Base-by-base conservation (phyloP, 2,888 invertebrate species). In the Morinoia aosen region DNA sequence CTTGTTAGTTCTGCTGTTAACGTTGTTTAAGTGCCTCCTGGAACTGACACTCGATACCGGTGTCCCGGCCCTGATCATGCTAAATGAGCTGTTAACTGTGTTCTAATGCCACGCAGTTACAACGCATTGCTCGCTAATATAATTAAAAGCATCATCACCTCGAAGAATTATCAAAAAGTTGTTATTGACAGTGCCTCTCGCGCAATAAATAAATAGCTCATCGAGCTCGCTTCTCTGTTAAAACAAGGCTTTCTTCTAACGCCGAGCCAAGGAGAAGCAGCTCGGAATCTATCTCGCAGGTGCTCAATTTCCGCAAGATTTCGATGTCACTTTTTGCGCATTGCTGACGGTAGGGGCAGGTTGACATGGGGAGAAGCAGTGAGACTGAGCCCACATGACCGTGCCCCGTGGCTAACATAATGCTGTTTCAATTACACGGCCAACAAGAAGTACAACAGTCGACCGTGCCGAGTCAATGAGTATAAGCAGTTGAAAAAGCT, bases 1-100 rank as follows among this genome's bases (percentile, higher is more conserved):
- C 90, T 48, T 48, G 90, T 90, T 90, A 48, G 90, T 90, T 76
- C 76, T 76, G 76, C 76, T 76, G 76, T 76, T 76, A 76, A 76
- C 76, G 76, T 33, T 76, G 76, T 76, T 76, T 76, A 76, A 76
- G 76, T 76, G 33, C 76, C 76, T 76, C 33, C 76, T 76, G 76
- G 76, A 76, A 76, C 76, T 76, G 76, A 25, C 76, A 76, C 76
- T 33, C 76, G 76, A 76, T 33, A 33, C 76, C 76, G 33, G 25
- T 33, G 76, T 76, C 76, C 76, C 33, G 25, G 76, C 33, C 25
- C 33, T 25, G 10, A 76, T 76, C 25, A 76, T 33, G 76, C 76
- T 76, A 3, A 76, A 76, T 76, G 76, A 76, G 25, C 76, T 76
- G 76, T 25, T 76, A 76, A 76, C 76, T 76, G 25, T 76, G 25